Conservation (phyloP, 1,140 invertebrate species). For the Anoplolepis gracilipes region DNA sequence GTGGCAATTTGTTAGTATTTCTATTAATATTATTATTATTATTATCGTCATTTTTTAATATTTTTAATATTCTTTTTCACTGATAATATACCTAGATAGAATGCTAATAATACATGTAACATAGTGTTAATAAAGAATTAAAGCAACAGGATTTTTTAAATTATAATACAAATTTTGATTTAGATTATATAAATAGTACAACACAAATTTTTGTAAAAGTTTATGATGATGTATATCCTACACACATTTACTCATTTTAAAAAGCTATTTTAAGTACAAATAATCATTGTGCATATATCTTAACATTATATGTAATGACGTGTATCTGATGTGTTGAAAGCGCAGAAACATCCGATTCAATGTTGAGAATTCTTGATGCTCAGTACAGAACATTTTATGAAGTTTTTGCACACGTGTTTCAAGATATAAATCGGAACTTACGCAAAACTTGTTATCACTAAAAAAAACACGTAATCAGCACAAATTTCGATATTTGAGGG, state of each 20-base stretch:
- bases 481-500: neutral
- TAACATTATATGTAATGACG: neutral
- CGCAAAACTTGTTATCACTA: conserved; percentile 18
- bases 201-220: neutral
- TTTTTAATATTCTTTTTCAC: neutral
- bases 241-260: neutral
- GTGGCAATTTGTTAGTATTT: no score
- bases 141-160: neutral
- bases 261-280: neutral
- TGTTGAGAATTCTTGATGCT: neutral
- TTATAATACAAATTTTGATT: neutral
- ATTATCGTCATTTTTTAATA: neutral
- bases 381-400: neutral
- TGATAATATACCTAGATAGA: neutral
- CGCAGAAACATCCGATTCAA: neutral
- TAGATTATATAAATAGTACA: neutral
- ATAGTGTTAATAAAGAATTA: neutral
- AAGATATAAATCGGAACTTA: neutral
- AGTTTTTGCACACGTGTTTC: neutral
- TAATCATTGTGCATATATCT: neutral
- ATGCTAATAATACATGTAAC: neutral
- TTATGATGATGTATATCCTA: neutral
- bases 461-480: conserved; percentile 32
- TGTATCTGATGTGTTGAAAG: neutral
- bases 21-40: no score